Evolutionary conservation across 2,113 vertebrate genomes (phyloP).

Genomic region (Girardinichthys multiradiatus): DNA sequence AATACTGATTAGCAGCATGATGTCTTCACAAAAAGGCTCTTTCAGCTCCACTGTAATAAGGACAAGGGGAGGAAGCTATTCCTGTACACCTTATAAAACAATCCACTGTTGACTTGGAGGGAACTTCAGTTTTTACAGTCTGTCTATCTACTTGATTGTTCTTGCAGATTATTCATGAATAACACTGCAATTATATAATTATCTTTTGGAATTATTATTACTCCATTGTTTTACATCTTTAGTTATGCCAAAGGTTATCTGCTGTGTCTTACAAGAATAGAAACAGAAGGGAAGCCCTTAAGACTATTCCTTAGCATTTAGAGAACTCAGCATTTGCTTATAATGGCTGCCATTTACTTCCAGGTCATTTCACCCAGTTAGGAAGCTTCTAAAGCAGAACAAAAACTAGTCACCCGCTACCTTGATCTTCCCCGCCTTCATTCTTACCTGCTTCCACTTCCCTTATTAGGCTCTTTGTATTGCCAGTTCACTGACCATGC

Average conservation of each 20-base stretch:
- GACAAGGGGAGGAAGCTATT: not conserved
- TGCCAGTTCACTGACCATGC: not conserved
- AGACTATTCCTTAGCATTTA: not conserved
- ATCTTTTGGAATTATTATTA: not conserved
- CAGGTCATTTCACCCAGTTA: conserved; percentile 12
- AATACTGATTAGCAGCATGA: not conserved
- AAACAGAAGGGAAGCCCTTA: not conserved
- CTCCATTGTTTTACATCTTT: not conserved
- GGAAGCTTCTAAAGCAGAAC: not conserved
- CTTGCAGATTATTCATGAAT: not conserved
- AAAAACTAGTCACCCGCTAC: not conserved
- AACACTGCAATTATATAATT: not conserved
- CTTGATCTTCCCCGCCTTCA: not conserved
- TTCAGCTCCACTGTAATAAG: not conserved
- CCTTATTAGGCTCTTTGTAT: conserved; percentile 2
- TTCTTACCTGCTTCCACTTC: conserved; percentile 5
- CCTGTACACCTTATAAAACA: not conserved
- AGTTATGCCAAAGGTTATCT: too few species aligned
- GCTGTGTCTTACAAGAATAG: not conserved
- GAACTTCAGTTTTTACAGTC: not conserved
- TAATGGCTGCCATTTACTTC: not conserved
- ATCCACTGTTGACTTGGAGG: not conserved
- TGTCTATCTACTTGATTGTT: not conserved
- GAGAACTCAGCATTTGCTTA: not conserved
- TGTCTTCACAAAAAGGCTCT: not conserved